These are phyloP conservation scores for Horisme vitalbata DNA, from an alignment of 2,888 invertebrate species.

Conservation along the genomic window DNA sequence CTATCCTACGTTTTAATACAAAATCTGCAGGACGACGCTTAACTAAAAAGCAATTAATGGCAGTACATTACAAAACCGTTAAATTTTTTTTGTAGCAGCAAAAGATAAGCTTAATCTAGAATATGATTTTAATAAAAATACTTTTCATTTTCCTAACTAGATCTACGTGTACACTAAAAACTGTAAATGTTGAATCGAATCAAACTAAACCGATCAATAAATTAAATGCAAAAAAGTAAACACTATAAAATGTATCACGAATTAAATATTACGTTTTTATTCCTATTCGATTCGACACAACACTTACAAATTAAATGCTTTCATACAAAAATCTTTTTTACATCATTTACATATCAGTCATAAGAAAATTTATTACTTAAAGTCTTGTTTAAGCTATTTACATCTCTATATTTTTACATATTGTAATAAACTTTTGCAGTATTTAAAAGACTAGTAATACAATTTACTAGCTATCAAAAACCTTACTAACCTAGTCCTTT, in stretches of 20 bases:
- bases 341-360: conserved; percentile 73
- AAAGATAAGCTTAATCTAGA: conserved; percentile 20
- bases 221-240: conserved; percentile 18
- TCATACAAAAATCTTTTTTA: conserved; percentile 44
- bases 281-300: conserved; percentile 28
- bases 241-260: conserved; percentile 17
- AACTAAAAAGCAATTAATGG: conserved; percentile 21
- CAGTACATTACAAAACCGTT: conserved; percentile 19
- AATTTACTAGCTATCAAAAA: conserved; percentile 26
- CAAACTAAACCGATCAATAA: conserved; percentile 16
- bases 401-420: conserved; percentile 34
- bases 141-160: conserved; percentile 31
- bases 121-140: conserved; percentile 32
- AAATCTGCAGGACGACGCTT: conserved; percentile 15
- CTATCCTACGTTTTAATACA: conserved; percentile 10
- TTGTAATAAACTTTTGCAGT: conserved; percentile 21
- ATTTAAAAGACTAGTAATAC: conserved; percentile 30
- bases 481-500: conserved; percentile 12
- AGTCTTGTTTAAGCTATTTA: conserved; percentile 46
- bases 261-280: conserved; percentile 7
- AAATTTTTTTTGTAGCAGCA: conserved; percentile 15
- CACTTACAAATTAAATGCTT: conserved; percentile 35
- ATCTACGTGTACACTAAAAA: conserved; percentile 32
- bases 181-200: conserved; percentile 28
- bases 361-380: conserved; percentile 52